These are phyloP conservation scores for Astatotilapia flaviijosephi DNA, from an alignment of 2,113 vertebrate genomes.

Conservation along the genomic window DNA sequence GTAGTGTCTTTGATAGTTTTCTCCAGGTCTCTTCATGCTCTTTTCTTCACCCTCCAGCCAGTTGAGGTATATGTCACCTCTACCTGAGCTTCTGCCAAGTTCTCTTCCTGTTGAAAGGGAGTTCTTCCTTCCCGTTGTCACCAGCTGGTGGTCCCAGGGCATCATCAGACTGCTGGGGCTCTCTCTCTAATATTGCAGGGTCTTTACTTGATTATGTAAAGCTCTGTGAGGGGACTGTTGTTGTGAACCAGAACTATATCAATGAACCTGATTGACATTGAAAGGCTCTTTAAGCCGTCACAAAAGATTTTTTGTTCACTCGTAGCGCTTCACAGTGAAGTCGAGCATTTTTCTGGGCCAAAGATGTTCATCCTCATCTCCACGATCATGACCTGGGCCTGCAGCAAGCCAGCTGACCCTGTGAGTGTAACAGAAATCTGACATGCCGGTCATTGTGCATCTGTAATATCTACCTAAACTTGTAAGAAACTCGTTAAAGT, in stretches of 20 bases:
- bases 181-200: background rate
- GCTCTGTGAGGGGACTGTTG: background rate
- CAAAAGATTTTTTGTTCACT: background rate
- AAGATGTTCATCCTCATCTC: constrained; percentile 91
- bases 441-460: background rate
- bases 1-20: background rate
- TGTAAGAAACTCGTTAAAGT: background rate
- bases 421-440: constrained; percentile 67
- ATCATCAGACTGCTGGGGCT: background rate
- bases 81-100: background rate
- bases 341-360: constrained; percentile 64
- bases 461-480: background rate
- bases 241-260: background rate
- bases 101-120: background rate
- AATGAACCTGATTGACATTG: background rate
- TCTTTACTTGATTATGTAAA: background rate
- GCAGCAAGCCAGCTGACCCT: constrained; percentile 72
- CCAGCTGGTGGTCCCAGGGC: background rate
- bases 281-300: background rate
- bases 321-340: constrained; percentile 75
- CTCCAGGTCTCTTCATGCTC: background rate
- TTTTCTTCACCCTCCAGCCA: background rate
- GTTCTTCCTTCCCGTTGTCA: background rate
- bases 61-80: background rate
- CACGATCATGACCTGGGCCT: constrained; percentile 89